Evolutionary conservation across 2,113 vertebrate species (phyloP).

Genomic region (Poecilia latipinna): DNA sequence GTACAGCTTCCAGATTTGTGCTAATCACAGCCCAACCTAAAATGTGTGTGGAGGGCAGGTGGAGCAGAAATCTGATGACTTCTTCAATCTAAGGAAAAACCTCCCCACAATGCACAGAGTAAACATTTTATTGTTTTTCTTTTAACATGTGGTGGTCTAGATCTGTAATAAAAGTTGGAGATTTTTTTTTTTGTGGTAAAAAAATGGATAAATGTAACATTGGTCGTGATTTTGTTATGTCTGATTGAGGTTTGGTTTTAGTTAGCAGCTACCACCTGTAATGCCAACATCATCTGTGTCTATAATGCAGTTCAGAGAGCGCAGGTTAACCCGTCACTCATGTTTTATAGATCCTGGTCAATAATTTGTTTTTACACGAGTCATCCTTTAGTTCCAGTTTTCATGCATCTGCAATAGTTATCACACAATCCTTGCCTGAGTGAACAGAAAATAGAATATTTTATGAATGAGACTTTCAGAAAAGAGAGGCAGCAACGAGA

Average conservation of each 20-base stretch:
- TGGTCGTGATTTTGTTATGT: background rate
- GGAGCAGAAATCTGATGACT: too few relatives aligned
- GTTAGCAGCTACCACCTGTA: background rate
- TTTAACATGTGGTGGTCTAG: too few relatives aligned
- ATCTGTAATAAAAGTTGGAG: too few relatives aligned
- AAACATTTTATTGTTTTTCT: too few relatives aligned
- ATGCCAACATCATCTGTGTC: background rate
- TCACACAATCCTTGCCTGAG: slow-evolving; percentile 64
- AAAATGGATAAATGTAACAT: background rate
- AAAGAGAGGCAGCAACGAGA: slow-evolving; percentile 64
- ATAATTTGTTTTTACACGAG: too few relatives aligned
- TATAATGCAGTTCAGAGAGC: background rate
- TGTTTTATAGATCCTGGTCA: background rate
- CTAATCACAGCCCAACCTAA: background rate
- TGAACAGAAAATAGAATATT: slow-evolving; percentile 66
- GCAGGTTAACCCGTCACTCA: background rate
- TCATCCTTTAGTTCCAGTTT: background rate
- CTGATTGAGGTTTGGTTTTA: background rate
- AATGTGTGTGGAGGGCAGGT: too few relatives aligned
- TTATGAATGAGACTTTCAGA: slow-evolving; percentile 72
- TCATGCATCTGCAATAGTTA: background rate
- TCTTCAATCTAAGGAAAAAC: too few relatives aligned
- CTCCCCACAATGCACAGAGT: too few relatives aligned
- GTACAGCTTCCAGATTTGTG: background rate
- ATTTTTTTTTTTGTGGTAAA: background rate